These are phyloP conservation scores for Xenentodon cancila DNA, from an alignment of 2,797 vertebrate genomes.

Conservation along the genomic window DNA sequence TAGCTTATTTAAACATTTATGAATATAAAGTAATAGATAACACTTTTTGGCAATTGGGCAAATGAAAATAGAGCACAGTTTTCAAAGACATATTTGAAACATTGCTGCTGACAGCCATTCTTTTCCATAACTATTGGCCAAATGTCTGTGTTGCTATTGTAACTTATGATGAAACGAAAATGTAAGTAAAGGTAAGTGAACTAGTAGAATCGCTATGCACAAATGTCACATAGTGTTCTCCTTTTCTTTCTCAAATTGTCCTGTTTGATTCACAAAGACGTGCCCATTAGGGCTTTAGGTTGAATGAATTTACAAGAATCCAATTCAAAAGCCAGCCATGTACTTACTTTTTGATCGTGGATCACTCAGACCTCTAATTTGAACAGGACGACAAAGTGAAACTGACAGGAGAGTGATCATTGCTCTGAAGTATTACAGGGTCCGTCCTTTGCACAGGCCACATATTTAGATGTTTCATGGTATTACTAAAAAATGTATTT, in stretches of 20 bases:
- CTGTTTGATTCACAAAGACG: conserved; percentile 12
- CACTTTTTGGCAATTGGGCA: not conserved
- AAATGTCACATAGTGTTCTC: too few species aligned
- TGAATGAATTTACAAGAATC: conserved; percentile 23
- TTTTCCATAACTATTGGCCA: not conserved
- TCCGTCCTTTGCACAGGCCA: conserved; percentile 11
- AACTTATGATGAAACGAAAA: too few species aligned
- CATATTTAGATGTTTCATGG: conserved; percentile 2
- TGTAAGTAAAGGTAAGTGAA: not conserved
- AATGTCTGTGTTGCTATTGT: too few species aligned
- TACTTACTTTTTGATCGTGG: conserved; percentile 27
- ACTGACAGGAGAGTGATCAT: conserved; percentile 29
- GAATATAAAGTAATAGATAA: not conserved
- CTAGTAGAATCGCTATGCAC: not conserved
- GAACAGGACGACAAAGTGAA: conserved; percentile 33
- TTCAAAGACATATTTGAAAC: conserved; percentile 1
- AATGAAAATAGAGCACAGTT: too few species aligned
- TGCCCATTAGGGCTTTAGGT: conserved; percentile 2
- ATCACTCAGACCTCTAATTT: conserved; percentile 43
- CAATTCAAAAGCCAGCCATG: conserved; percentile 13
- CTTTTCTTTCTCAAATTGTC: too few species aligned
- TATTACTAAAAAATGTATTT: not conserved
- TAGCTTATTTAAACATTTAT: not conserved
- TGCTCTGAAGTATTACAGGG: conserved; percentile 22
- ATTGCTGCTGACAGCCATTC: not conserved